Conservation (phyloP, 1,140 invertebrate genomes). For the Ladona fulva region DNA sequence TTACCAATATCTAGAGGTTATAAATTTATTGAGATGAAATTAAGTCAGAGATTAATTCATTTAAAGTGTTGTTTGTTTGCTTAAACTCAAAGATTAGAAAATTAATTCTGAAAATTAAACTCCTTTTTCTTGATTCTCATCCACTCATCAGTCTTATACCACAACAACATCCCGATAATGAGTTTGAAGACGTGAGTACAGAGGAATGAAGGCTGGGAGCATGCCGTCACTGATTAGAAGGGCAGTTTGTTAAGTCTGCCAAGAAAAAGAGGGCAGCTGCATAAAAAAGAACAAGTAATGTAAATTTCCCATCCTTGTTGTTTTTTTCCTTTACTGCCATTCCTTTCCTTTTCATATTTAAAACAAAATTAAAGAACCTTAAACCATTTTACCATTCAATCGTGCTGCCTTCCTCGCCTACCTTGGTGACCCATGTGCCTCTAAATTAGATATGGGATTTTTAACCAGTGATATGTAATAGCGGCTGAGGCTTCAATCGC, state of each 20-base stretch:
- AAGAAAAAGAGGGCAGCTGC: not conserved
- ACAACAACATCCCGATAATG: not conserved
- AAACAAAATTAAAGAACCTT: not conserved
- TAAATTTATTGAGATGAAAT: too few relatives aligned
- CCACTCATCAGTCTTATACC: not conserved
- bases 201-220: not conserved
- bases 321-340: not conserved
- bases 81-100: not conserved
- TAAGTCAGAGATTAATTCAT: too few relatives aligned
- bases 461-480: not conserved
- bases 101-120: not conserved
- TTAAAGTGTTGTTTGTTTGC: not conserved
- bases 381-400: not conserved
- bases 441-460: not conserved
- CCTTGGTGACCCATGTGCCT: not conserved
- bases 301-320: not conserved
- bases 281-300: not conserved
- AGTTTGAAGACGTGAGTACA: not conserved
- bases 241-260: not conserved
- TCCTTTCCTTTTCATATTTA: not conserved
- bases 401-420: not conserved
- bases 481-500: not conserved
- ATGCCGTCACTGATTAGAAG: not conserved
- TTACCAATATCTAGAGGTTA: too few relatives aligned
- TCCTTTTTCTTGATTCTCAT: conserved; percentile 7